Evolutionary conservation across 2,888 invertebrate genomes (phyloP).

Genomic region (Leptura quadrifasciata): DNA sequence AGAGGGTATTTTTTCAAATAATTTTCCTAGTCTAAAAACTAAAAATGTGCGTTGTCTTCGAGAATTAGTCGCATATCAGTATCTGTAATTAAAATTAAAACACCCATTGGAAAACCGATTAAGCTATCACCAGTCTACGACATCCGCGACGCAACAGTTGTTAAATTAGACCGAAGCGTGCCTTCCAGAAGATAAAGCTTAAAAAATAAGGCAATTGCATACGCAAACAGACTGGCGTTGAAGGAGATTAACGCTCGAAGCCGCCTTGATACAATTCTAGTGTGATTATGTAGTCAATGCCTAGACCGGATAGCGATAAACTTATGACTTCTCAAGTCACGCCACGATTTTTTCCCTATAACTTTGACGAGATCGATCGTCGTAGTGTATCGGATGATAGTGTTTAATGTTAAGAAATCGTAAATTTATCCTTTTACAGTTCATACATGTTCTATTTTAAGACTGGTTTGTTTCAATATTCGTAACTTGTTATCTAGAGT

Average conservation of each 20-base stretch:
- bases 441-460: not conserved
- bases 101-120: no score
- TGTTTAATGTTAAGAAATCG: no score
- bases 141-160: not conserved
- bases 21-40: no score
- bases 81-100: no score
- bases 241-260: not conserved
- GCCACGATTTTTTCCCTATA: constrained; percentile 7
- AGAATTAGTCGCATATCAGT: no score
- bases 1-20: no score
- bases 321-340: constrained; percentile 25
- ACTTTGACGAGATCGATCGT: not conserved
- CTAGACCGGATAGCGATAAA: constrained; percentile 27
- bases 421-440: no score
- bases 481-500: no score
- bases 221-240: not conserved
- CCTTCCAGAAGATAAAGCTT: not conserved
- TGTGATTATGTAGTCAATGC: not conserved
- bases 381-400: no score
- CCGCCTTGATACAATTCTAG: not conserved
- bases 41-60: no score
- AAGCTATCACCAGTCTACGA: no score
- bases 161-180: not conserved
- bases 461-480: not conserved
- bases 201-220: not conserved